Conservation (phyloP, 1,140 invertebrate species). For the Listronotus bonariensis region DNA sequence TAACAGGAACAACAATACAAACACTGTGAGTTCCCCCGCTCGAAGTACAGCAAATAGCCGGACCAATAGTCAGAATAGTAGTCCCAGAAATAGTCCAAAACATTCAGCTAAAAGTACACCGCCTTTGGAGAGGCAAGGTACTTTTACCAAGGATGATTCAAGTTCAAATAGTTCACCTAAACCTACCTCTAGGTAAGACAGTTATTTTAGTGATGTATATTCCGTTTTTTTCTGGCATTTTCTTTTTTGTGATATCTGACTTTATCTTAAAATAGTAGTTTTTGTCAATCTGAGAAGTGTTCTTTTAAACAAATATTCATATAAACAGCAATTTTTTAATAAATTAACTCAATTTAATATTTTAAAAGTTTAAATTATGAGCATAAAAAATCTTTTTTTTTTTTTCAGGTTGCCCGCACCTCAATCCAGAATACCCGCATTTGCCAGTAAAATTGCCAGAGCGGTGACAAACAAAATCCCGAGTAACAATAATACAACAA, state of each 20-base stretch:
- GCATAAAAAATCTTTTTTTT: too few relatives aligned
- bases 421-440: conserved; percentile 48
- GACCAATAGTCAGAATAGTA: conserved; percentile 36
- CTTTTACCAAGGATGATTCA: conserved; percentile 82
- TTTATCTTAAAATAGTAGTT: too few relatives aligned
- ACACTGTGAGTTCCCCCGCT: conserved; percentile 28
- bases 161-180: conserved; percentile 19
- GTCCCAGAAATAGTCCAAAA: conserved; percentile 37
- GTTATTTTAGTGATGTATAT: too few relatives aligned
- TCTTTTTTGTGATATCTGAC: too few relatives aligned
- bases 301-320: too few relatives aligned
- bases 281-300: too few relatives aligned
- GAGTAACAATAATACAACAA: conserved; percentile 8
- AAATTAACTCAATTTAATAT: too few relatives aligned
- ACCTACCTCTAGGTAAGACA: conserved; percentile 39
- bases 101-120: conserved; percentile 36
- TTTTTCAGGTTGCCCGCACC: conserved; percentile 23
- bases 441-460: conserved; percentile 35
- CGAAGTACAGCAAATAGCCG: conserved; percentile 45
- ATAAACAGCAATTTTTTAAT: too few relatives aligned
- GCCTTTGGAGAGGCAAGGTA: conserved; percentile 77
- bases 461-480: conserved; percentile 35
- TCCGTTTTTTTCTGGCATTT: too few relatives aligned
- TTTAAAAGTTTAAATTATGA: too few relatives aligned
- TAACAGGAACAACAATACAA: conserved; percentile 4